Evolutionary conservation across 1,140 invertebrate species (phyloP), one percentile per base, ranked within the genome.

Genomic region (Nasonia vitripennis): DNA sequence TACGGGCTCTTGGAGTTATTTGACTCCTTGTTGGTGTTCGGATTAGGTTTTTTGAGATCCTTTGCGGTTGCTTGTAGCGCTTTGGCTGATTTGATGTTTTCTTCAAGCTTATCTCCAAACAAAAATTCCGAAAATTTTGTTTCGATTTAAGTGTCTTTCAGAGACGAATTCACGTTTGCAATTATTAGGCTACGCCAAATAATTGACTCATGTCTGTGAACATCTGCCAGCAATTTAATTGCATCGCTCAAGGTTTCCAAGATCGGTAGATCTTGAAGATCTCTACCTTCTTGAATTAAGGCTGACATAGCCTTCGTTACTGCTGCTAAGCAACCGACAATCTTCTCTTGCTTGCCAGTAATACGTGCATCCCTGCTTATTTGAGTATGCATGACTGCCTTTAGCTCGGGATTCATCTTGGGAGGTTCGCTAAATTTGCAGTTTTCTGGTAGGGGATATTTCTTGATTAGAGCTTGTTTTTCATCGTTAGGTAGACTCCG

Each of bases 241-340:
- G 80, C 78, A 51, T 88, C 85, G 48, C 86, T 87, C n/a, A 87
- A 27, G 55, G 27, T 70, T n/a, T 81, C 83, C 1, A 87, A n/a
- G 6, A 86, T 23, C 6, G 31, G 6, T 7, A 81, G 31, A 27
- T 87, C 83, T 68, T 68, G 67, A 14, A 27, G 11, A 51, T 83
- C 85, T 77, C 73, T 81, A 10, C 34, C 34, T 62, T 78, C 70
- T 10, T 85, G 70, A 5, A 78, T 9, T 31, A 34, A 27, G 27
- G n/a, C n/a, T 9, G 78, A 45, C 5, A 80, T 80, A 31, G 78
- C 81, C 82, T 87, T 87, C 0, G 17, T 74, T 4, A 87, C 14
- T 1, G 84, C 79, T 2, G 85, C 74, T 80, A 87, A 37, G 4
- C 77, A 68, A 45, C 79, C 87, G 14, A 84, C 73, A 34, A 87